These are phyloP conservation scores for Elaphurus davidianus DNA, from an alignment of 2,113 vertebrate genomes.

Conservation along the genomic window DNA sequence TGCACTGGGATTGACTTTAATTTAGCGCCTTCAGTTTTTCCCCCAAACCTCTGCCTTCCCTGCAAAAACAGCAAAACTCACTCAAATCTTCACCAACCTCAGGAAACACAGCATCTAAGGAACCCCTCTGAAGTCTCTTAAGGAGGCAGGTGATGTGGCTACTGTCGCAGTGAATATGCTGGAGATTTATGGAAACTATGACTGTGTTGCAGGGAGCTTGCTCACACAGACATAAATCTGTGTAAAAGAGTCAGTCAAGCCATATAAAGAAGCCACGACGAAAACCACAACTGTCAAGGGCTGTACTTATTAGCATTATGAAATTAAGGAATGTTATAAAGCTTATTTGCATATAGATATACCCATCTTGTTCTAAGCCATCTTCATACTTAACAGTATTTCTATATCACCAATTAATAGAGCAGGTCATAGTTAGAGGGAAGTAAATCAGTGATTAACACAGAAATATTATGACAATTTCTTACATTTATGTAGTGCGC, in stretches of 20 bases:
- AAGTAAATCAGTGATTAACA: slow-evolving; percentile 28
- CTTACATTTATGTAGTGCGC: neutral
- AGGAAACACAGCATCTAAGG: neutral
- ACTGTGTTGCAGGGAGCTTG: slow-evolving; percentile 69
- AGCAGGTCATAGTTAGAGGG: neutral
- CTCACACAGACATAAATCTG: slow-evolving; percentile 76
- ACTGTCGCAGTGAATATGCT: slow-evolving; percentile 48
- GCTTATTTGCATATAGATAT: slow-evolving; percentile 44
- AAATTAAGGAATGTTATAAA: slow-evolving; percentile 70
- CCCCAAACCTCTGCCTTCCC: neutral
- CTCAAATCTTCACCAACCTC: slow-evolving; percentile 28
- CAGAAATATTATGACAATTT: neutral
- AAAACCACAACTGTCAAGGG: slow-evolving; percentile 72
- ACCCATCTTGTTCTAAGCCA: neutral
- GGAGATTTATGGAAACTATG: slow-evolving; percentile 72
- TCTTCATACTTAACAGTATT: slow-evolving; percentile 27
- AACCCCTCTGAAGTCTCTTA: neutral
- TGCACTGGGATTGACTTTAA: slow-evolving; percentile 7
- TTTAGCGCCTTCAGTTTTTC: neutral
- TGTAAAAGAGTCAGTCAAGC: slow-evolving; percentile 69
- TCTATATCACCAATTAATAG: neutral
- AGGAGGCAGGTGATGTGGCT: slow-evolving; percentile 18
- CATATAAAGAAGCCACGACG: slow-evolving; percentile 76
- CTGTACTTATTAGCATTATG: slow-evolving; percentile 74
- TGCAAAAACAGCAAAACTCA: slow-evolving; percentile 19